phyloP scores from a whole-genome alignment of 2,888 invertebrate species.

The Hemicrepidius hirtus region DNA sequence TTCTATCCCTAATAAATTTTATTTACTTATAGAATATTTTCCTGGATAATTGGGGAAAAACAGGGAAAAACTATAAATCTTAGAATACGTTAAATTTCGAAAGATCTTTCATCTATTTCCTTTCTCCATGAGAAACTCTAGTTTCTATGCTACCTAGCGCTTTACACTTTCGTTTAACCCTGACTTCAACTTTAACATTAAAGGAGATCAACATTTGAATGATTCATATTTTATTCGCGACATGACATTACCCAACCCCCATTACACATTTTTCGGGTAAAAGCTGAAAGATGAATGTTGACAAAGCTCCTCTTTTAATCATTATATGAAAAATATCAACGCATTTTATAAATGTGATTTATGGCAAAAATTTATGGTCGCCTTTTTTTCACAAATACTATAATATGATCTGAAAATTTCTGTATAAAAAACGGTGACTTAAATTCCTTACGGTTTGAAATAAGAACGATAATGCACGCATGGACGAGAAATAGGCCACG shows the following conservation, averaged over 20 bases:
- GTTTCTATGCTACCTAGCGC: slow-evolving; percentile 1
- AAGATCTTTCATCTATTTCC: slow-evolving; percentile 11
- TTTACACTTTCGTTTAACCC: background rate
- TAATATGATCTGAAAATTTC: no score
- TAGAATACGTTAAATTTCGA: slow-evolving; percentile 5
- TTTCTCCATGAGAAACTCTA: slow-evolving; percentile 6
- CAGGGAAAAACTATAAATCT: slow-evolving; percentile 3
- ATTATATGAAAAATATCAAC: background rate
- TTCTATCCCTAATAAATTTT: no score
- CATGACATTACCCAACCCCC: slow-evolving; percentile 9
- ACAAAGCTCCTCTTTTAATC: slow-evolving; percentile 7
- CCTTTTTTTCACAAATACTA: background rate
- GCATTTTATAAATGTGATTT: background rate
- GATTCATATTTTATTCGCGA: background rate
- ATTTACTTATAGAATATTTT: no score
- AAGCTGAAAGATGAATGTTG: slow-evolving; percentile 18
- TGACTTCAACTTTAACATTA: slow-evolving; percentile 22
- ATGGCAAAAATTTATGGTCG: background rate
- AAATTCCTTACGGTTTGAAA: no score
- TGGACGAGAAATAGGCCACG: no score
- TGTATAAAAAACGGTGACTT: no score
- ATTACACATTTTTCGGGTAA: slow-evolving; percentile 10
- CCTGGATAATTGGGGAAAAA: no score
- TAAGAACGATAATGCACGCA: no score
- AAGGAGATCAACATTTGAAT: slow-evolving; percentile 18